Conservation (phyloP, 2,113 vertebrate genomes). For the Pelmatolapia mariae region DNA sequence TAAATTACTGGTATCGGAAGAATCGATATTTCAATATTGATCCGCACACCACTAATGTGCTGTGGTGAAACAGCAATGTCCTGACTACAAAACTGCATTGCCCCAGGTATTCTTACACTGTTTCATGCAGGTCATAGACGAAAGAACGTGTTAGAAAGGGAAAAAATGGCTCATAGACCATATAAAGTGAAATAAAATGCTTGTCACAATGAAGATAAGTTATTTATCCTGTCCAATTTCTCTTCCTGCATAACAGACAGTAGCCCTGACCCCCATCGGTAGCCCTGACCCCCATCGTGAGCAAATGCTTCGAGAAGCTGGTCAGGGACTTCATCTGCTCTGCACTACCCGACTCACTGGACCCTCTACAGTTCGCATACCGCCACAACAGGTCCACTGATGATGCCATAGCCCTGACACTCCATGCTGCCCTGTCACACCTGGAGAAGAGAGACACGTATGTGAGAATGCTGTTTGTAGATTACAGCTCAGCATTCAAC, state of each 20-base stretch:
- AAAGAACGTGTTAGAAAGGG: not conserved
- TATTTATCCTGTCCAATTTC: not conserved
- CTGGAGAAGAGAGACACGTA: too few relatives aligned
- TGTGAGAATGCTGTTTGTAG: too few relatives aligned
- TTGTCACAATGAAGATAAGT: not conserved
- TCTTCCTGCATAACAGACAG: not conserved
- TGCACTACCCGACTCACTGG: too few relatives aligned
- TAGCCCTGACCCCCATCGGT: too few relatives aligned
- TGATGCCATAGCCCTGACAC: too few relatives aligned
- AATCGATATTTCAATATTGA: not conserved
- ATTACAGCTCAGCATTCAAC: too few relatives aligned
- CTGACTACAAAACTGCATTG: not conserved
- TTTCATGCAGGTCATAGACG: not conserved
- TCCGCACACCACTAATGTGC: not conserved
- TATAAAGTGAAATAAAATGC: not conserved
- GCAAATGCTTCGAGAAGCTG: too few relatives aligned
- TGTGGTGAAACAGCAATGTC: not conserved
- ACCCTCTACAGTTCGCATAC: too few relatives aligned
- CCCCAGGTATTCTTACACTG: not conserved
- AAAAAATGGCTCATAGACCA: not conserved
- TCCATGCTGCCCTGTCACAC: too few relatives aligned
- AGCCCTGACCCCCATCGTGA: too few relatives aligned
- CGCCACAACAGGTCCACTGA: too few relatives aligned
- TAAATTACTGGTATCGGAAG: not conserved
- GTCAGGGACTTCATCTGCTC: too few relatives aligned